These are phyloP conservation scores for Cyanoramphus novaezelandiae DNA, from an alignment of 2,113 vertebrate genomes.

Conservation along the genomic window DNA sequence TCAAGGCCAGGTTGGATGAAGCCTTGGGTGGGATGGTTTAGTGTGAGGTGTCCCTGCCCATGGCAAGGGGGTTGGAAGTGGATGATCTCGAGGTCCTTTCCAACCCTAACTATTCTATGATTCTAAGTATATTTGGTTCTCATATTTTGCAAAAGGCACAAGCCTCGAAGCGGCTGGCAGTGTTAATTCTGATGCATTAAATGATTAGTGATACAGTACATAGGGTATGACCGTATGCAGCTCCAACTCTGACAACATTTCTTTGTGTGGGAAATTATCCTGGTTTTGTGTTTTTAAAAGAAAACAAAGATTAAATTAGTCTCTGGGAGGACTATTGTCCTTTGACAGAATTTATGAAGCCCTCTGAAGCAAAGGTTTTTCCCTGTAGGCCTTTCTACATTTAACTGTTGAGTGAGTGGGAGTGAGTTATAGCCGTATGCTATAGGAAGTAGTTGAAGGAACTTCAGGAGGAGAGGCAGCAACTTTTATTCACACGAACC, in stretches of 20 bases:
- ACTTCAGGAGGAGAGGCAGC: background rate
- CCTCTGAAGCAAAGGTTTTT: background rate
- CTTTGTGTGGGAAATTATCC: background rate
- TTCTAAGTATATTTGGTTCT: background rate
- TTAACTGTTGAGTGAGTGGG: background rate
- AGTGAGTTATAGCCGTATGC: background rate
- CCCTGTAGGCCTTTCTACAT: background rate
- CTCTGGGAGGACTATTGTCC: background rate
- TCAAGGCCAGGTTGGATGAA: no score
- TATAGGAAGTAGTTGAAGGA: background rate
- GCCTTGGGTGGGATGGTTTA: no score
- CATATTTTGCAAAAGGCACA: background rate
- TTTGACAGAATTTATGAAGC: conserved; percentile 1
- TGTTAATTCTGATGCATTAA: background rate
- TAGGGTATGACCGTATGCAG: rapidly evolving
- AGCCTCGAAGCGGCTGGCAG: background rate
- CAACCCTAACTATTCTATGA: no score
- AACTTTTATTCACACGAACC: background rate
- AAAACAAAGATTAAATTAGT: background rate
- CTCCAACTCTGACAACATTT: background rate
- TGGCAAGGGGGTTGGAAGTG: no score
- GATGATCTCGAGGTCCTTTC: no score
- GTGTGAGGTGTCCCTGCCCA: no score
- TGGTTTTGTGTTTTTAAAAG: background rate
- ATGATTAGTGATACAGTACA: background rate